These are phyloP conservation scores for Gallinago paraguaiae DNA, from an alignment of 2,113 vertebrate genomes.

Conservation along the genomic window DNA sequence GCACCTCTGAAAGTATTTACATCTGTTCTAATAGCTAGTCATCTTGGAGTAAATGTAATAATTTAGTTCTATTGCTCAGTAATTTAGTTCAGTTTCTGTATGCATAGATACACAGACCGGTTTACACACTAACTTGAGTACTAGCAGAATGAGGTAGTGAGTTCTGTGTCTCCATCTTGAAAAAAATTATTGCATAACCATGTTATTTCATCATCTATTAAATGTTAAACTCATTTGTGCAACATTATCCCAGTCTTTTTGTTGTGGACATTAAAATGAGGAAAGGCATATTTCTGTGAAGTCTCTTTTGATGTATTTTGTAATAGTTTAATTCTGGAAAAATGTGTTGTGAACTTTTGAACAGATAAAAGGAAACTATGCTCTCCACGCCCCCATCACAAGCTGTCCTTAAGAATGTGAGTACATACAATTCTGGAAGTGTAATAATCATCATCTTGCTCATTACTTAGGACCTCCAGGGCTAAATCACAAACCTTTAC, in stretches of 20 bases:
- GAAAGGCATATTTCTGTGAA: slow-evolving; percentile 12
- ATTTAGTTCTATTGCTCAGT: background rate
- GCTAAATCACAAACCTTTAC: slow-evolving; percentile 46
- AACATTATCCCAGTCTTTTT: slow-evolving; percentile 9
- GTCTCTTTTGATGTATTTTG: slow-evolving; percentile 43
- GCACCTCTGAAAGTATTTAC: background rate
- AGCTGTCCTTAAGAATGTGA: background rate
- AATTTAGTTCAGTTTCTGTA: background rate
- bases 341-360: background rate
- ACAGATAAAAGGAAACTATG: background rate
- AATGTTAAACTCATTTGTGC: slow-evolving; percentile 22
- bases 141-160: background rate
- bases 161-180: background rate
- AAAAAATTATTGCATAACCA: background rate
- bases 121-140: background rate
- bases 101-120: background rate
- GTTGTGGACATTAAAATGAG: slow-evolving; percentile 1
- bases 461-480: slow-evolving; percentile 43
- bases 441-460: slow-evolving; percentile 33
- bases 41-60: background rate
- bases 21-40: background rate
- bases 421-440: slow-evolving; percentile 4
- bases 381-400: background rate
- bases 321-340: slow-evolving; percentile 13
- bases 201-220: slow-evolving; percentile 20